These are phyloP conservation scores for Trichopoda pennipes DNA, from an alignment of 2,888 invertebrate genomes.

Conservation along the genomic window DNA sequence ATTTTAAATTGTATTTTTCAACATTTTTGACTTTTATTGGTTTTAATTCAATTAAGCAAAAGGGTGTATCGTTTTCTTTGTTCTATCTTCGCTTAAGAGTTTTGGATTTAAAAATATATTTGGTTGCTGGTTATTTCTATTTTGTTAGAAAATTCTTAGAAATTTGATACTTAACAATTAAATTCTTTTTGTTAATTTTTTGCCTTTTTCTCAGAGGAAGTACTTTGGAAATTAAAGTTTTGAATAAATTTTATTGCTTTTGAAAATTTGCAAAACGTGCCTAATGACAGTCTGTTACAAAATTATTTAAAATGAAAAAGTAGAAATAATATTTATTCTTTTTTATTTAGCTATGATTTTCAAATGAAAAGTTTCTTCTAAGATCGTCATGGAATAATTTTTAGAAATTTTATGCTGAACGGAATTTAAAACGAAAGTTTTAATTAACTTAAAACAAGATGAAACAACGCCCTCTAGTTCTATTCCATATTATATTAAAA, in stretches of 20 bases:
- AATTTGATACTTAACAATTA: constrained; percentile 33
- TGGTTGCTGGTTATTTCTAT: not conserved
- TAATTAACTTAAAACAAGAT: too few species aligned
- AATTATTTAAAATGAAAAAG: not conserved
- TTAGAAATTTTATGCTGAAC: too few species aligned
- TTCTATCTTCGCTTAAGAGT: not conserved
- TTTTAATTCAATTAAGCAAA: constrained; percentile 57
- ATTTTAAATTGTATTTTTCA: constrained; percentile 36
- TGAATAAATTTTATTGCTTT: not conserved
- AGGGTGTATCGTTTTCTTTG: not conserved
- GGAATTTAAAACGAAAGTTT: too few species aligned
- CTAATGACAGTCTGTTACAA: constrained; percentile 52
- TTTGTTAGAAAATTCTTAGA: constrained; percentile 41
- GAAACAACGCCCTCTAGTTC: too few species aligned
- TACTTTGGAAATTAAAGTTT: constrained; percentile 5
- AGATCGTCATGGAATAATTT: too few species aligned
- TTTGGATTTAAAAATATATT: not conserved
- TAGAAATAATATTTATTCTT: not conserved
- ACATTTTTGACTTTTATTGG: constrained; percentile 52
- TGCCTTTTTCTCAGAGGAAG: too few species aligned
- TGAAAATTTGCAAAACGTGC: constrained; percentile 54
- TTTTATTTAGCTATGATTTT: too few species aligned
- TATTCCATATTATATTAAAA: too few species aligned
- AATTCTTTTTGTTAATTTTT: not conserved
- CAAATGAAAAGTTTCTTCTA: too few species aligned